phyloP scores from a whole-genome alignment of 2,113 vertebrate species.

The Anhinga anhinga region DNA sequence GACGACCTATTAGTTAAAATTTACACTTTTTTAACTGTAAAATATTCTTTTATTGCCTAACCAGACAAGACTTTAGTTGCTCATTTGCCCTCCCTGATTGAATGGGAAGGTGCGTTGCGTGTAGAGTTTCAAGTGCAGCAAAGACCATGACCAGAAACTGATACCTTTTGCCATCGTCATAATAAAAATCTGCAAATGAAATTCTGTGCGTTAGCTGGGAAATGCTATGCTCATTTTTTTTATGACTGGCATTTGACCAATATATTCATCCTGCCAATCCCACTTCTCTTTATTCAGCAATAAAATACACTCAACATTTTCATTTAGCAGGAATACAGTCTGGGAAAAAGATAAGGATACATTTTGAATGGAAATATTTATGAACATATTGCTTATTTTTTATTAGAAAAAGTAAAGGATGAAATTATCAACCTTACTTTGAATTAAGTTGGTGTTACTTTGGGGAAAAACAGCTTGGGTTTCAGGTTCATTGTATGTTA shows the following conservation, averaged over 20 bases:
- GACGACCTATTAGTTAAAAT: background rate
- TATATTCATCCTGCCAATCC: background rate
- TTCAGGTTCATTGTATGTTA: background rate
- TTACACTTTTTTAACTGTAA: background rate
- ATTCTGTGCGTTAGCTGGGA: background rate
- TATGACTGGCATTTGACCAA: background rate
- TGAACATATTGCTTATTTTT: background rate
- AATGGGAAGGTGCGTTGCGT: rapidly evolving
- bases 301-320: background rate
- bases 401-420: background rate
- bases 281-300: background rate
- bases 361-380: background rate
- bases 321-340: background rate
- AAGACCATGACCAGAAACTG: background rate
- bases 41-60: background rate
- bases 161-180: background rate
- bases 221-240: background rate
- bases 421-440: background rate
- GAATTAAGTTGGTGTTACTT: background rate
- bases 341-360: background rate
- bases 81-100: background rate
- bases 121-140: background rate
- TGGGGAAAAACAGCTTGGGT: background rate
- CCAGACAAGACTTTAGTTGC: background rate
- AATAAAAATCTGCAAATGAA: background rate